These are phyloP conservation scores for Homalodisca vitripennis DNA, from an alignment of 1,140 invertebrate species.

Conservation along the genomic window DNA sequence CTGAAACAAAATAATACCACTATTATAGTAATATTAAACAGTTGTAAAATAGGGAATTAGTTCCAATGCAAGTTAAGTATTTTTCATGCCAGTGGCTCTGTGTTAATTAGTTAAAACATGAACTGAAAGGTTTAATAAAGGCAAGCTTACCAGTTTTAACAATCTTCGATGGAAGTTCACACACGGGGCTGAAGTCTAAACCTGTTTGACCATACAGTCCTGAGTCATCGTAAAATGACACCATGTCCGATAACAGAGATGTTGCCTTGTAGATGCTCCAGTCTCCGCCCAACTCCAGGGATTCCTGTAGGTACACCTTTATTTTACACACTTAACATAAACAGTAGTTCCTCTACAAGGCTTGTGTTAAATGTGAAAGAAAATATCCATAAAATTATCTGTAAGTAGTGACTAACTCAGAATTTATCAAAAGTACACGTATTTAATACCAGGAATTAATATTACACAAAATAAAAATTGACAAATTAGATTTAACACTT, in stretches of 20 bases:
- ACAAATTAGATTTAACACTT: not conserved
- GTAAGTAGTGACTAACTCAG: not conserved
- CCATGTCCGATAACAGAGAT: not conserved
- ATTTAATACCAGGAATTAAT: not conserved
- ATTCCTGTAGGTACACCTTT: not conserved
- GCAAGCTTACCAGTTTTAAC: conserved; percentile 7
- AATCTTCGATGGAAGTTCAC: not conserved
- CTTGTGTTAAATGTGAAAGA: not conserved
- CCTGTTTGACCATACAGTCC: not conserved
- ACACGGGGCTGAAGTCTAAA: not conserved
- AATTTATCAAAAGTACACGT: not conserved
- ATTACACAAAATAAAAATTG: not conserved
- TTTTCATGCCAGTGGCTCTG: too few relatives aligned
- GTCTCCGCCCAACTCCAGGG: not conserved
- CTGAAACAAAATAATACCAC: too few relatives aligned
- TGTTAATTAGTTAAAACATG: too few relatives aligned
- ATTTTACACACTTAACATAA: not conserved
- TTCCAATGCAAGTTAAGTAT: too few relatives aligned
- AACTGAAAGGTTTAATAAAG: too few relatives aligned
- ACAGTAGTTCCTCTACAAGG: not conserved
- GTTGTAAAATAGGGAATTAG: too few relatives aligned
- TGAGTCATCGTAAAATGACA: not conserved
- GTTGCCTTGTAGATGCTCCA: conserved; percentile 22
- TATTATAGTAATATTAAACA: too few relatives aligned
- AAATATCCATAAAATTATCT: not conserved